Base-by-base conservation (phyloP, 2,888 invertebrate species). In the Sesia apiformis region DNA sequence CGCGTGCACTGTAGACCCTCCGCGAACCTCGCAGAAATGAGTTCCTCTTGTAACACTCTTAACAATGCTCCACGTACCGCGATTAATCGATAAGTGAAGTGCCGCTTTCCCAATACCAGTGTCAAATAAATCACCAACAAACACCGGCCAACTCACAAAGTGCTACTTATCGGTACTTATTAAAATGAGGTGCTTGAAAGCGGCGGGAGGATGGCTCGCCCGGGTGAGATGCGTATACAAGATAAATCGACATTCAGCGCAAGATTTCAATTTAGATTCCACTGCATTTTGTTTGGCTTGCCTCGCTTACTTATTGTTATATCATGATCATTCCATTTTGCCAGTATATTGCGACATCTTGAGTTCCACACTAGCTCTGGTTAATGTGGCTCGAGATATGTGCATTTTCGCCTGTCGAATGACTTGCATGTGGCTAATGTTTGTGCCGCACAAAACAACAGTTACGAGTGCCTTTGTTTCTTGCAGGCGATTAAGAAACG, bases 101-200 rank as follows among this genome's bases (percentile, higher is more conserved):
- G 78, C 77, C 74, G 76, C 78, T 81, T 78, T 80, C 80, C 75
- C 78, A 70, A 76, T 72, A 73, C 70, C 68, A 75, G 76, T 78
- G 77, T 74, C 56, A 49, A 38, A 80, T 77, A 77, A 75, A 79
- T 76, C 75, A 67, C 63, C 69, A 70, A 74, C 70, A 70, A 72
- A 74, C 69, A 71, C 64, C 73, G 61, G 62, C 62, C 64, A 62
- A 67, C 70, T 69, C 64, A 64, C 70, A 63, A 70, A 75, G 74
- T 76, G 75, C 67, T 64, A 71, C 69, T 71, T 78, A 74, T 72
- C 69, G 64, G 66, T 69, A 70, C 71, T 73, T 76, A 78, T 75
- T 80, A 81, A 76, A 82, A 89, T 89, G 88, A 85, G 87, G 85
- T 88, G 88, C 70, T 84, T 89, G 77, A 86, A 82, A 83, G 79